Evolutionary conservation across 2,113 vertebrate genomes (phyloP).

Genomic region (Nasalis larvatus): DNA sequence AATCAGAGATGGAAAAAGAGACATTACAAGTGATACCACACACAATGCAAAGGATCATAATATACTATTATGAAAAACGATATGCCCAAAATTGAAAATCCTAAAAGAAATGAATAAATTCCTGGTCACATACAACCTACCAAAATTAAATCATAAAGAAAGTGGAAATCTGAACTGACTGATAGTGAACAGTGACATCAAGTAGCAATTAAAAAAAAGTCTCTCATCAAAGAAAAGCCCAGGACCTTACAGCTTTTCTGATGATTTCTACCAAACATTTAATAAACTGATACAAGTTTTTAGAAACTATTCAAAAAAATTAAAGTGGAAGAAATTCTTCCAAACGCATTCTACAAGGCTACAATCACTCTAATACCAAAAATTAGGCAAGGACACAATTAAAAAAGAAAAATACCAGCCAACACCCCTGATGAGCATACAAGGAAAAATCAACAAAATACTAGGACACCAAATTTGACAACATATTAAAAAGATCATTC

Average conservation of each 20-base stretch:
- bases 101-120: not conserved
- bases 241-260: not conserved
- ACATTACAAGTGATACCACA: not conserved
- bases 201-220: not conserved
- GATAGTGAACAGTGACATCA: not conserved
- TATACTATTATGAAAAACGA: not conserved
- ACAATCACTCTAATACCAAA: not conserved
- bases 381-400: not conserved
- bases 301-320: not conserved
- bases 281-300: not conserved
- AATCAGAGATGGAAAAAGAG: not conserved
- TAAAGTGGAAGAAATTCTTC: not conserved
- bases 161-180: not conserved
- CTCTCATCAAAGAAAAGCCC: not conserved
- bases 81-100: not conserved
- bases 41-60: not conserved
- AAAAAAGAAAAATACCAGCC: not conserved
- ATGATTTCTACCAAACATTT: too few species aligned
- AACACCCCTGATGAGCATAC: not conserved
- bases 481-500: not conserved
- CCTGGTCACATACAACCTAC: not conserved
- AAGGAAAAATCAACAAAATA: not conserved
- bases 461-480: not conserved
- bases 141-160: not conserved
- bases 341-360: not conserved